Conservation (phyloP, 2,888 invertebrate genomes). For the Alloplasta piceator region DNA sequence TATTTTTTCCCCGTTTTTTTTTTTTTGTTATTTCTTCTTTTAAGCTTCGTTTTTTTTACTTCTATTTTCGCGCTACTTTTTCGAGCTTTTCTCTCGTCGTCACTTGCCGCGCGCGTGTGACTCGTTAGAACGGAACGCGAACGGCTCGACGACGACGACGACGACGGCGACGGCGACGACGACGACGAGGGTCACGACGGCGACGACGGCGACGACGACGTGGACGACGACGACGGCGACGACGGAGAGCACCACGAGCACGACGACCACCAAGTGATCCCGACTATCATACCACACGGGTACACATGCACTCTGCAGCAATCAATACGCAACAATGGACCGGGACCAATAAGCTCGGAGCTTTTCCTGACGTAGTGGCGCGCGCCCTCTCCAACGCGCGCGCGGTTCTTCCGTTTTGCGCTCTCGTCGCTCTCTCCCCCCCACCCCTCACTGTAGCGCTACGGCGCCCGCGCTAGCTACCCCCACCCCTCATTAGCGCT, state of each 20-base stretch:
- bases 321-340: slow-evolving; percentile 83
- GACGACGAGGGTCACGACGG: slow-evolving; percentile 19
- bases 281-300: slow-evolving; percentile 77
- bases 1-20: slow-evolving; percentile 59
- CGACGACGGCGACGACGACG: slow-evolving; percentile 59
- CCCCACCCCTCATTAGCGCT: too few relatives aligned
- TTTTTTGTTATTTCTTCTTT: slow-evolving; percentile 70
- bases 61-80: slow-evolving; percentile 13
- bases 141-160: slow-evolving; percentile 17
- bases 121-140: slow-evolving; percentile 26
- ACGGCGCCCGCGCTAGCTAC: neutral
- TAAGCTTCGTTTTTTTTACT: slow-evolving; percentile 54
- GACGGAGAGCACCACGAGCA: slow-evolving; percentile 71
- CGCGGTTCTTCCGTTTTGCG: slow-evolving; percentile 54
- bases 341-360: slow-evolving; percentile 83
- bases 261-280: slow-evolving; percentile 78
- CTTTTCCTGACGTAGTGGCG: slow-evolving; percentile 81
- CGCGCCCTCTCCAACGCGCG: slow-evolving; percentile 71
- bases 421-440: neutral
- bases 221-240: slow-evolving; percentile 75
- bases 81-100: slow-evolving; percentile 25
- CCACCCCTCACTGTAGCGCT: slow-evolving; percentile 33
- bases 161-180: slow-evolving; percentile 14
- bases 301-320: slow-evolving; percentile 76
- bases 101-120: slow-evolving; percentile 34